A percentile compares a stretch with the other conserved stretches of the same genome.
Evolutionary conservation across 2,888 invertebrate species (phyloP).

Genomic region (Rhingia campestris): DNA sequence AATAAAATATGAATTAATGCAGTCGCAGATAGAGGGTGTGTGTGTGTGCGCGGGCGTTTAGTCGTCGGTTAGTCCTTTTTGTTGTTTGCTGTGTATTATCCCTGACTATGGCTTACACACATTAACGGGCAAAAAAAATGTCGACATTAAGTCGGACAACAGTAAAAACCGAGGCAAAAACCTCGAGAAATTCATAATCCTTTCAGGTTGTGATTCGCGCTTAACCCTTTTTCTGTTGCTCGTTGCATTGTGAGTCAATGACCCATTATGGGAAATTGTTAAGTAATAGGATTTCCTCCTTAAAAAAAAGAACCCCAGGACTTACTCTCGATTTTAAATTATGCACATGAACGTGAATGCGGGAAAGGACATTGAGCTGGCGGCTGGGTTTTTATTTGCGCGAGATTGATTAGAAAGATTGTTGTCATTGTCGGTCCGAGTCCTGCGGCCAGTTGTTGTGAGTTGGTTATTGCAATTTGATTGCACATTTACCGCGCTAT

Average conservation of each 20-base stretch:
- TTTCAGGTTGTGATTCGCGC: slow-evolving; percentile 61
- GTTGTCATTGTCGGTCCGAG: slow-evolving; percentile 10
- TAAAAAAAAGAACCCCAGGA: not conserved
- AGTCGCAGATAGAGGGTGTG: slow-evolving; percentile 64
- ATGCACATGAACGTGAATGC: too few relatives aligned
- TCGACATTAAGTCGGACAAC: slow-evolving; percentile 6
- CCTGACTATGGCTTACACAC: slow-evolving; percentile 59
- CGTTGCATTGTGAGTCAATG: slow-evolving; percentile 36
- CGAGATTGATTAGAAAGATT: slow-evolving; percentile 47
- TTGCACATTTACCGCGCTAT: slow-evolving; percentile 15
- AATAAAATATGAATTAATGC: slow-evolving; percentile 75
- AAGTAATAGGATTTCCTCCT: slow-evolving; percentile 68
- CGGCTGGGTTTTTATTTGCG: slow-evolving; percentile 12
- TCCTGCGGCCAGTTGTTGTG: not conserved
- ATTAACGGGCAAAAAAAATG: slow-evolving; percentile 2
- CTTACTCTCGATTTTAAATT: not conserved
- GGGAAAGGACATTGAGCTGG: not conserved
- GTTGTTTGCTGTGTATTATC: slow-evolving; percentile 44
- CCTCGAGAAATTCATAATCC: slow-evolving; percentile 50
- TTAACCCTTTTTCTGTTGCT: slow-evolving; percentile 42
- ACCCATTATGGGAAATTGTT: slow-evolving; percentile 67
- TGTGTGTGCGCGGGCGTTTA: slow-evolving; percentile 17
- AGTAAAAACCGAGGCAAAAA: slow-evolving; percentile 3
- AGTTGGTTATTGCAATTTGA: slow-evolving; percentile 30
- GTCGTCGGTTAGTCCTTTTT: slow-evolving; percentile 33